These are phyloP conservation scores for Anarsia innoxiella DNA, from an alignment of 2,888 invertebrate species.

Conservation along the genomic window DNA sequence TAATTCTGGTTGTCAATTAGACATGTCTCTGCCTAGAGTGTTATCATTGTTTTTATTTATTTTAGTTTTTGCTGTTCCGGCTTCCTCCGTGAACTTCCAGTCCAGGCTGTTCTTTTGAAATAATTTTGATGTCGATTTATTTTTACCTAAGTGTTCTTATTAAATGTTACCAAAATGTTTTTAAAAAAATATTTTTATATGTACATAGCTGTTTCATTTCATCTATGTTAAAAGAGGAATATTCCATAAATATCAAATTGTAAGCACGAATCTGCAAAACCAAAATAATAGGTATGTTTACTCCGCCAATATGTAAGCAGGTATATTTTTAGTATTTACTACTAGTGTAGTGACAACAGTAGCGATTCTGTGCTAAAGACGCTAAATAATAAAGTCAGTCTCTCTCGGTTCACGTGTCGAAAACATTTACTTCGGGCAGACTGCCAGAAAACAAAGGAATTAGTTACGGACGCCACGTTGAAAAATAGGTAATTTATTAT, in stretches of 20 bases:
- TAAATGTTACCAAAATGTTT: constrained; percentile 78
- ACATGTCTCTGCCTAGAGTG: constrained; percentile 74
- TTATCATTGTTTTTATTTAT: constrained; percentile 73
- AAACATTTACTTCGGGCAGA: constrained; percentile 34
- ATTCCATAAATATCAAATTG: no score
- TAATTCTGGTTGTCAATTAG: constrained; percentile 78
- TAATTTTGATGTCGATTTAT: constrained; percentile 76
- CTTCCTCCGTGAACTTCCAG: constrained; percentile 74
- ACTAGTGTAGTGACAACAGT: no score
- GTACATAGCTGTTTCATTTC: constrained; percentile 50
- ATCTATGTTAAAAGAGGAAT: no score
- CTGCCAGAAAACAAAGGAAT: constrained; percentile 32
- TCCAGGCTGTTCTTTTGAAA: constrained; percentile 76
- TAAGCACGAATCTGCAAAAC: no score
- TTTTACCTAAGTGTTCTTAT: constrained; percentile 78
- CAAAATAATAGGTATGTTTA: no score
- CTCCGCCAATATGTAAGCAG: not conserved
- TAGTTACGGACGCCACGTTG: constrained; percentile 16
- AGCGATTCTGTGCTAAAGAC: no score
- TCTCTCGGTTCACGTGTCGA: constrained; percentile 39
- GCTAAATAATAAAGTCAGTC: constrained; percentile 29
- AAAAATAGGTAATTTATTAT: constrained; percentile 9
- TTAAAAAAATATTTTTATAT: constrained; percentile 78
- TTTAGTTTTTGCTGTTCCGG: constrained; percentile 73
- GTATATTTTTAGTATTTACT: no score